phyloP scores from a whole-genome alignment of 2,113 vertebrate species.

The Tichodroma muraria region DNA sequence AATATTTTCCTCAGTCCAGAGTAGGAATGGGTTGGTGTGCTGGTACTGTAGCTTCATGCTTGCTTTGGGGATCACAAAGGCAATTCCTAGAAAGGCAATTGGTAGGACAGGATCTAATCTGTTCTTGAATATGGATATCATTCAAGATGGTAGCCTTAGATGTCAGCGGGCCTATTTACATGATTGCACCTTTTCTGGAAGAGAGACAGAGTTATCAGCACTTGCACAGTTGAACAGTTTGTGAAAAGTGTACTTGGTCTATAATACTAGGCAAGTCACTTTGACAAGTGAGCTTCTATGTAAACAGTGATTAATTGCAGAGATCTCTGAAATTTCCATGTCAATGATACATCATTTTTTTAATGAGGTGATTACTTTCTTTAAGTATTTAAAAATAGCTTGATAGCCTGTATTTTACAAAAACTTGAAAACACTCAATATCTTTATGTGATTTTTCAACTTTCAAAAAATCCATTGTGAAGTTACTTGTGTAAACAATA shows the following conservation, averaged over 20 bases:
- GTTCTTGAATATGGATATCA: neutral
- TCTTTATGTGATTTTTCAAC: neutral
- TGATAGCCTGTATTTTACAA: neutral
- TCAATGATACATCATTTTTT: neutral
- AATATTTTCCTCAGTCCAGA: neutral
- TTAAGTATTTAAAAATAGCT: neutral
- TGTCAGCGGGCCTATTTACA: neutral
- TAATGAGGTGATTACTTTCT: neutral
- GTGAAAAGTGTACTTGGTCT: neutral
- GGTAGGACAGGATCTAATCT: neutral
- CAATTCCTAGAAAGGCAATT: neutral
- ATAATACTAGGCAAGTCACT: neutral
- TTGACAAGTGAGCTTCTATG: neutral
- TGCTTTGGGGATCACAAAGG: neutral
- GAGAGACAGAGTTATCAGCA: neutral
- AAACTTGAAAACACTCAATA: neutral
- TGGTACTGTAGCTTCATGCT: neutral
- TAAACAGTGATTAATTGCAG: neutral
- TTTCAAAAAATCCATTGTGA: neutral
- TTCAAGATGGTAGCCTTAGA: neutral
- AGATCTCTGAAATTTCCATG: neutral
- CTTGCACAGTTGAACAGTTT: neutral
- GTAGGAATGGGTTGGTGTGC: neutral
- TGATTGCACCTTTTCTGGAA: neutral
- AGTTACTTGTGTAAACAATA: constrained; percentile 3